These are phyloP conservation scores for Sussaba pulchella DNA, from an alignment of 2,888 invertebrate species.

Conservation along the genomic window DNA sequence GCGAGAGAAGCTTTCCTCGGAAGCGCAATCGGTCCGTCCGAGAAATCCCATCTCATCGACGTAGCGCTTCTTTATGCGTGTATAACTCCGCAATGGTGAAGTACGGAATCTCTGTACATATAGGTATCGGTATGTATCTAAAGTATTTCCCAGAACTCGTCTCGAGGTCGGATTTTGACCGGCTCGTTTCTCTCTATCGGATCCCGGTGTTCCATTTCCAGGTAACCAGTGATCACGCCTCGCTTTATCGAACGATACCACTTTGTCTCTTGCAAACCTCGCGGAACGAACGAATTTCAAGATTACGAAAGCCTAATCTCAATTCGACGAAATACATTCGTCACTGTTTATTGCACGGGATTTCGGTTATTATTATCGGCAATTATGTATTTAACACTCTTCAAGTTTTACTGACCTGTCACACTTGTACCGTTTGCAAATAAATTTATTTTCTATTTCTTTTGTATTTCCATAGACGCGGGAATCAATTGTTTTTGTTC, in stretches of 20 bases:
- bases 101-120: background rate
- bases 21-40: conserved; percentile 55
- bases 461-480: no score
- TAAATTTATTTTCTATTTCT: no score
- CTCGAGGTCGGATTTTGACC: conserved; percentile 32
- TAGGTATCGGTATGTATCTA: conserved; percentile 29
- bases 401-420: no score
- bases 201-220: conserved; percentile 24
- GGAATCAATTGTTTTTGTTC: no score
- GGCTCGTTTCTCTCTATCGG: background rate
- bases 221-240: background rate
- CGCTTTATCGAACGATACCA: background rate
- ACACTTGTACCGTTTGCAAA: no score
- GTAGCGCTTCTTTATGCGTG: background rate
- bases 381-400: no score
- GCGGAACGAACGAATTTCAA: background rate
- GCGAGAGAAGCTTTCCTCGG: conserved; percentile 55
- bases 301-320: background rate
- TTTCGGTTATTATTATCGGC: no score
- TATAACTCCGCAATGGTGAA: background rate
- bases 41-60: conserved; percentile 54
- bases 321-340: conserved; percentile 41
- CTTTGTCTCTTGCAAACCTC: conserved; percentile 15
- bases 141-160: conserved; percentile 47
- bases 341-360: conserved; percentile 13